Evolutionary conservation across 2,113 vertebrate genomes (phyloP), one percentile per base, ranked within the genome.

Genomic region (Podarcis cretensis): DNA sequence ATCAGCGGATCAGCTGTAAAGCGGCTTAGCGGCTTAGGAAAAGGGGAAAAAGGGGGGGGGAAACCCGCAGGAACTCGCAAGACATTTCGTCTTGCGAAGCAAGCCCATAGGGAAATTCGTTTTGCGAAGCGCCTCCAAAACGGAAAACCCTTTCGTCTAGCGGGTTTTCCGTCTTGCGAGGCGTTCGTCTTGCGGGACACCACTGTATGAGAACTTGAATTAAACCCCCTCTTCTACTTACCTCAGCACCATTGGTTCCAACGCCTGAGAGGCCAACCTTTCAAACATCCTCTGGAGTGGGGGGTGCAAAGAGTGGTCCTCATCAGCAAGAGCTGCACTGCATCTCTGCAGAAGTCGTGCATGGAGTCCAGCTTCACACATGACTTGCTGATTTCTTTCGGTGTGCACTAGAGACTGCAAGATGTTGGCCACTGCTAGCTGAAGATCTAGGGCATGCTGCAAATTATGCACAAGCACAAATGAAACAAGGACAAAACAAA

Each of bases 271-370:
- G 59, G 99, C 99, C 89, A 99, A 96, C 86, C 99, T 97, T 95
- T 99, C 99, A 66, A 99, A 99, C 98, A 99, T 99, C 81, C 99
- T 97, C 95, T 99, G 99, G 69, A 99, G 97, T 0, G 99, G 99
- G 0, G 98, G 98, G 93, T 99, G 99, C 66, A 99, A 96, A 0
- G 98, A 97, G 78, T 99, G 99, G 95, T 99, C 99, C 93, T 99
- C 99, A 0, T 99, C 98, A 0, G 98, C 98, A 90, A 99, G 96
- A 1, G 99, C 98, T 8, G 98, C 97, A 0, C 98, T 98, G 91
- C 99, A 99, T 73, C 98, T 97, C 94, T 98, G 98, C 20, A 99
- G 91, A 73, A 99, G 97, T 1, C 98, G 97, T 25, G 98, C 98
- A 0, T 99, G 99, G 78, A 99, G 98, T 40, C 98, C 98, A 0